Percentiles rank a stretch among this genome's conserved stretches.
phyloP scores from a whole-genome alignment of 2,888 invertebrate species.

The Pyrocoelia pectoralis region DNA sequence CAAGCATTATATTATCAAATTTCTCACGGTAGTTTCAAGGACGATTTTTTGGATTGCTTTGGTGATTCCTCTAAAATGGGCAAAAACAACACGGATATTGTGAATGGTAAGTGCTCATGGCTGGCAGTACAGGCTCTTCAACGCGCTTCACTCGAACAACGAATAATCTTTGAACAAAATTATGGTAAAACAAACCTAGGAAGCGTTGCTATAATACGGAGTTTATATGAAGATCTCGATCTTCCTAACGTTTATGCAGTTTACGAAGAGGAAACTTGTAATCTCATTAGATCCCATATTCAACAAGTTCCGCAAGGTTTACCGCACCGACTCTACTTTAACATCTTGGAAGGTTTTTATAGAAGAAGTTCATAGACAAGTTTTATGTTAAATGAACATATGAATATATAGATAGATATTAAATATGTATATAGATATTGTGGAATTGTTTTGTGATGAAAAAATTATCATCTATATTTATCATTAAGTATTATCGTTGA shows the following conservation, averaged over 20 bases:
- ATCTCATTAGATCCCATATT: conserved; percentile 81
- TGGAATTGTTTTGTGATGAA: too few relatives aligned
- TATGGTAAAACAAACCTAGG: conserved; percentile 76
- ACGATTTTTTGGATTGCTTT: conserved; percentile 91
- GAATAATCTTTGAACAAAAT: conserved; percentile 75
- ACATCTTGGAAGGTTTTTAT: conserved; percentile 82
- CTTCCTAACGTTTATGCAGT: conserved; percentile 76
- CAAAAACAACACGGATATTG: conserved; percentile 90
- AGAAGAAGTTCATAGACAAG: conserved; percentile 66
- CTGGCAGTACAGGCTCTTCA: conserved; percentile 88
- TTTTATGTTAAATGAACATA: too few relatives aligned
- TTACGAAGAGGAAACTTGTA: conserved; percentile 84
- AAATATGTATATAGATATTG: too few relatives aligned
- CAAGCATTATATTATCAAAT: neutral
- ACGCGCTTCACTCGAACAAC: conserved; percentile 74
- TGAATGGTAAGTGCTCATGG: conserved; percentile 98
- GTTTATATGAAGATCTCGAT: conserved; percentile 79
- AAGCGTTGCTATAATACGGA: conserved; percentile 73
- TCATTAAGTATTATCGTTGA: too few relatives aligned
- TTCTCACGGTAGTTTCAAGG: conserved; percentile 57
- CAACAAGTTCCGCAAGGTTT: conserved; percentile 83
- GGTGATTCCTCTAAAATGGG: conserved; percentile 87
- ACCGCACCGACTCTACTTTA: conserved; percentile 82
- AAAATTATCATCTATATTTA: too few relatives aligned
- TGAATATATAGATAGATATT: too few relatives aligned